phyloP scores from a whole-genome alignment of 2,888 invertebrate genomes.

The Ceraclea dissimilis region DNA sequence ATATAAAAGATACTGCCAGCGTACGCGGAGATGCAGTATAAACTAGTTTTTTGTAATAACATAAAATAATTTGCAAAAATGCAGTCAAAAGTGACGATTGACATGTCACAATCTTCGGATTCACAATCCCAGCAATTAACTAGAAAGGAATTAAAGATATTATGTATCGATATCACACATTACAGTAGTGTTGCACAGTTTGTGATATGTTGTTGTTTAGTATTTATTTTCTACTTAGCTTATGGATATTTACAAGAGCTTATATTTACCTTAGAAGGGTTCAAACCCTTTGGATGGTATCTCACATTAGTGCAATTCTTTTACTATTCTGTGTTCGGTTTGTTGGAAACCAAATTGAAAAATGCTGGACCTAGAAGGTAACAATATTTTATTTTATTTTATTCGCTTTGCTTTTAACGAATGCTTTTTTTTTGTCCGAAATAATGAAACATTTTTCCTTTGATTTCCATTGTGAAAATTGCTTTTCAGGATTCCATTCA shows the following conservation, averaged over 20 bases:
- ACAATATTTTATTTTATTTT: constrained; percentile 1
- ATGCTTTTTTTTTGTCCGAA: no score
- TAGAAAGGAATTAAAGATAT: constrained; percentile 51
- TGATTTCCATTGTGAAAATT: no score
- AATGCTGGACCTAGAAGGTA: constrained; percentile 53
- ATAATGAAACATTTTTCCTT: no score
- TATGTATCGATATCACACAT: constrained; percentile 66
- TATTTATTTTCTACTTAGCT: constrained; percentile 80
- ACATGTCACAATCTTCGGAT: neutral
- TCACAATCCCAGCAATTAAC: constrained; percentile 18
- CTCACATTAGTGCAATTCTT: constrained; percentile 87
- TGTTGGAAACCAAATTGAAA: constrained; percentile 60
- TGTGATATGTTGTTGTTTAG: constrained; percentile 64
- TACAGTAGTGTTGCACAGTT: constrained; percentile 65
- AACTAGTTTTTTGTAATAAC: no score
- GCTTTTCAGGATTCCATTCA: constrained; percentile 68
- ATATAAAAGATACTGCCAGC: no score
- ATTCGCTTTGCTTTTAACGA: no score
- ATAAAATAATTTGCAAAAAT: constrained; percentile 1
- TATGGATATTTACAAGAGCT: constrained; percentile 91
- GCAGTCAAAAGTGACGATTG: constrained; percentile 16
- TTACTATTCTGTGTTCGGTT: constrained; percentile 75
- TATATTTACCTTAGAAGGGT: constrained; percentile 84
- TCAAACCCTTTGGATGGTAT: constrained; percentile 86
- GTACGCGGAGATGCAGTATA: no score